Evolutionary conservation across 2,797 vertebrate genomes (phyloP), one percentile per base, ranked within the genome.

Genomic region (Zalophus californianus): DNA sequence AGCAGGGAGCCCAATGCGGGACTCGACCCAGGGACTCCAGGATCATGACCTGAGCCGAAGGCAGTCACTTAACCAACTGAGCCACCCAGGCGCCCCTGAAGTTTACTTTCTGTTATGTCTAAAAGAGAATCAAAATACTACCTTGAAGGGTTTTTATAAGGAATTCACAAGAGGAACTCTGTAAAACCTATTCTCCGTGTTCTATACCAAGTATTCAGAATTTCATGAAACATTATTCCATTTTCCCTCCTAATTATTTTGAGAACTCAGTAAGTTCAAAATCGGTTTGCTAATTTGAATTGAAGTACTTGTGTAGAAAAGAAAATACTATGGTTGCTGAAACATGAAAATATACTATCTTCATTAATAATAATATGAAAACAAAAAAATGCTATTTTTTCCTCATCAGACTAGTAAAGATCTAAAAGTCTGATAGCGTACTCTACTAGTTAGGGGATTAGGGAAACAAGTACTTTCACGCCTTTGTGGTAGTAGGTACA

Each of bases 231-330:
- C 21, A 79, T 56, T 44, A 50, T 27, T 20, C 64, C 38, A 72
- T 83, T 90, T 80, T 32, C 20, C 75, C 48, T 91, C 32, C 38
- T 84, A 68, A 60, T 93, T 92, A 87, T 86, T 70, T 29, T 91
- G 8, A n/a, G 21, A 90, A 77, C 54, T 94, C 11, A 54, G 0
- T 41, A 79, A 83, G 5, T 78, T 66, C 16, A 85, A 66, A 96
- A 23, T 14, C 88, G 8, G 13, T 52, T 82, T 85, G 20, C 58
- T 60, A 77, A 94, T 54, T 72, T n/a, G 13, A 78, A 58, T 94
- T 9, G 68, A 90, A 90, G 44, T 80, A 32, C 4, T 77, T 44
- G 1, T n/a, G 6, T 35, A 48, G 56, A 52, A 92, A 91, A 73
- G 25, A 83, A 79, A 92, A n/a, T 21, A 41, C 38, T 66, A 56